A percentile compares a stretch with the other conserved stretches of the same genome.
Evolutionary conservation across 1,140 invertebrate species (phyloP).

Genomic region (Lysiphlebus fabarum): DNA sequence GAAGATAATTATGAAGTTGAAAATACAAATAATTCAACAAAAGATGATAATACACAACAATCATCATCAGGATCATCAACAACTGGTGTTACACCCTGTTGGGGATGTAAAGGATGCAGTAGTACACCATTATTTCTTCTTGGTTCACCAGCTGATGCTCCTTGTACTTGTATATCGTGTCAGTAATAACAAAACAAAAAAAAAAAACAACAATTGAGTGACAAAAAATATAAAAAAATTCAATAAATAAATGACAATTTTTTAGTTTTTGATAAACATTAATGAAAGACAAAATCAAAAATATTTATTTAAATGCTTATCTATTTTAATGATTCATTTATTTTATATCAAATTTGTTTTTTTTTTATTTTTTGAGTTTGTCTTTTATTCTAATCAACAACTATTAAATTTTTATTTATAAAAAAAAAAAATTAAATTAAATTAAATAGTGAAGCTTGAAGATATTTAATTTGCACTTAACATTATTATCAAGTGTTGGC

Average conservation of each 20-base stretch:
- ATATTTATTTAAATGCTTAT: neutral
- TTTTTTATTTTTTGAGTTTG: neutral
- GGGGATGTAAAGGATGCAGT: constrained; percentile 36
- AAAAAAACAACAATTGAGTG: constrained; percentile 4
- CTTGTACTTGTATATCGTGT: constrained; percentile 44
- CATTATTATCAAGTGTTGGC: no score
- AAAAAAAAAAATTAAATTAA: no score
- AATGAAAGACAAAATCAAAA: neutral
- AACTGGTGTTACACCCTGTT: constrained; percentile 31
- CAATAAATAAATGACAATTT: neutral
- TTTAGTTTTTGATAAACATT: neutral
- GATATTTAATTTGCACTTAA: no score
- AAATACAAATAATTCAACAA: constrained; percentile 8
- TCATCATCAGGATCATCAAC: constrained; percentile 22
- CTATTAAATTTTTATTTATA: no score
- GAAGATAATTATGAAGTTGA: constrained; percentile 17
- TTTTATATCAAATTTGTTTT: neutral
- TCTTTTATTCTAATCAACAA: no score
- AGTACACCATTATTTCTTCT: constrained; percentile 46
- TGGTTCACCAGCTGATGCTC: constrained; percentile 38
- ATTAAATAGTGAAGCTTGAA: no score
- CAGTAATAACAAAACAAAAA: constrained; percentile 29
- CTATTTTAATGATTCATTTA: neutral
- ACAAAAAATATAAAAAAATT: constrained; percentile 12
- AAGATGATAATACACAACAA: constrained; percentile 27